Evolutionary conservation across 2,797 vertebrate genomes (phyloP).

Genomic region (Sparus aurata): DNA sequence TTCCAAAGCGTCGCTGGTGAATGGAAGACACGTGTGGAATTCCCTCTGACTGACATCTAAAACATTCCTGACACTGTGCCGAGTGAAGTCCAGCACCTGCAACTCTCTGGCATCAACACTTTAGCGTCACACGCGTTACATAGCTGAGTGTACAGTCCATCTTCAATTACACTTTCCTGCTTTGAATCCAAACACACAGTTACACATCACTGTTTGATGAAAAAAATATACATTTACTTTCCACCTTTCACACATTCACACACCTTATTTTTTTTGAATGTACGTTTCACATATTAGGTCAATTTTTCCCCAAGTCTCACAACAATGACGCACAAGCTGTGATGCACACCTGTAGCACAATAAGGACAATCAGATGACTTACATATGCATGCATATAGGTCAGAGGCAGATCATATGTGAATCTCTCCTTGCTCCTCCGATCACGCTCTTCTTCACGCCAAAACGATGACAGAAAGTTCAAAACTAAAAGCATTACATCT

Average conservation of each 20-base stretch:
- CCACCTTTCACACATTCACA: too few species aligned
- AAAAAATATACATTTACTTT: too few species aligned
- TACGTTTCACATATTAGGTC: too few species aligned
- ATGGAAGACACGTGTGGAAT: constrained; percentile 73
- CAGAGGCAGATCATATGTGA: not conserved
- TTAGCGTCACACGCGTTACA: not conserved
- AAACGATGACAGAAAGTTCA: not conserved
- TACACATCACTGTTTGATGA: too few species aligned
- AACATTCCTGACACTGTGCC: constrained; percentile 63
- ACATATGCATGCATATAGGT: not conserved
- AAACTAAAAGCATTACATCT: not conserved
- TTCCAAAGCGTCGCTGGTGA: constrained; percentile 71
- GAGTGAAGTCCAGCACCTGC: constrained; percentile 54
- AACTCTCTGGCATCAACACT: not conserved
- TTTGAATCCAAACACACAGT: too few species aligned
- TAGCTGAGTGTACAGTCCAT: not conserved
- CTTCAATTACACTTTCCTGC: not conserved
- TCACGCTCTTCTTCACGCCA: not conserved
- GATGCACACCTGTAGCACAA: not conserved
- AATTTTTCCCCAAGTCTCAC: not conserved
- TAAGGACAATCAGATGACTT: not conserved
- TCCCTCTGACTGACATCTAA: constrained; percentile 63
- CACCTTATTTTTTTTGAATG: too few species aligned
- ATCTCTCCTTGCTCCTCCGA: not conserved
- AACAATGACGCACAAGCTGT: too few species aligned